Evolutionary conservation across 1,140 invertebrate genomes (phyloP).

Genomic region (Hyphantria cunea): DNA sequence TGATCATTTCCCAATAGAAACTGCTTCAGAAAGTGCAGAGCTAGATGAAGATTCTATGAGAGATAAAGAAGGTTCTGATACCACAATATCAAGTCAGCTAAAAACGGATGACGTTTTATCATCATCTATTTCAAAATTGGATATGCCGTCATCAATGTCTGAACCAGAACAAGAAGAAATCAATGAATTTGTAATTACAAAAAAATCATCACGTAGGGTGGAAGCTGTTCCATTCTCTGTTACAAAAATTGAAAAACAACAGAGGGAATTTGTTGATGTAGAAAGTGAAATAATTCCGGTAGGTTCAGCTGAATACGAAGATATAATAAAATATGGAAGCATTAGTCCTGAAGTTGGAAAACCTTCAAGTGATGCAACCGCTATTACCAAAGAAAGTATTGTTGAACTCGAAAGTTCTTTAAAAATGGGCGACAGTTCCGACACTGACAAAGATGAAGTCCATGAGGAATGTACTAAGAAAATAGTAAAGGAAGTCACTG

Average conservation of each 20-base stretch:
- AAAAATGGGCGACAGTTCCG: constrained; percentile 3
- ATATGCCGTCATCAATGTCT: constrained; percentile 60
- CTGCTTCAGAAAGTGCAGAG: constrained; percentile 68
- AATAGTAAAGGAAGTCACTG: constrained; percentile 58
- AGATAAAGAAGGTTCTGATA: constrained; percentile 69
- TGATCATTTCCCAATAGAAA: constrained; percentile 73
- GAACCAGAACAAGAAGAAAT: constrained; percentile 61
- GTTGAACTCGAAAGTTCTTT: constrained; percentile 34
- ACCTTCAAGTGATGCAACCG: constrained; percentile 37
- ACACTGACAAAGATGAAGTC: constrained; percentile 37
- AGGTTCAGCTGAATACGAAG: constrained; percentile 72
- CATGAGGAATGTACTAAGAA: constrained; percentile 65
- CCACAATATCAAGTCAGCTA: constrained; percentile 71
- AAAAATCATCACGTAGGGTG: constrained; percentile 39
- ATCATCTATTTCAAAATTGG: constrained; percentile 73
- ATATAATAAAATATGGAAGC: constrained; percentile 63
- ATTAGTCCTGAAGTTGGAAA: constrained; percentile 36
- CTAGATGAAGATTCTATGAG: constrained; percentile 69
- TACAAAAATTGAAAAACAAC: constrained; percentile 64
- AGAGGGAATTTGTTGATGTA: constrained; percentile 73
- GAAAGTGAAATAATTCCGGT: constrained; percentile 78
- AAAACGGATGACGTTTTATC: constrained; percentile 72
- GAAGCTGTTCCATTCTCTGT: constrained; percentile 65
- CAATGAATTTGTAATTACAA: constrained; percentile 47
- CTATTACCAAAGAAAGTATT: constrained; percentile 45